Evolutionary conservation across 2,888 invertebrate genomes (phyloP).

Genomic region (Cosmorhoe ocellata): DNA sequence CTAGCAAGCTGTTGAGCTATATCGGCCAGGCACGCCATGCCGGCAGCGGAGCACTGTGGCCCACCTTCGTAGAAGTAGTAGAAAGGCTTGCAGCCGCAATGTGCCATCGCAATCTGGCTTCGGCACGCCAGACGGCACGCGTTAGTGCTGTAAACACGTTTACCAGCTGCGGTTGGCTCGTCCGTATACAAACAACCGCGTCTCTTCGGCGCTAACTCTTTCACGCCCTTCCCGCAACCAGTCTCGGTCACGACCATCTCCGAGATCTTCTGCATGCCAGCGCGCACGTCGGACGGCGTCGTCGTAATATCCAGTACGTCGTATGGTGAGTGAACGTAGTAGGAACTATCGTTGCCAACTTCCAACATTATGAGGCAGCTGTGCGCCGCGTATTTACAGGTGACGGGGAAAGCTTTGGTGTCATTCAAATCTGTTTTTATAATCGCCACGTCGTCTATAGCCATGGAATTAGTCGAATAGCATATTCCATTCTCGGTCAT

Average conservation of each 20-base stretch:
- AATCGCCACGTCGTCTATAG: slow-evolving; percentile 71
- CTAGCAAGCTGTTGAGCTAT: slow-evolving; percentile 46
- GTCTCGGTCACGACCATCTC: slow-evolving; percentile 73
- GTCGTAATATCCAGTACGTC: slow-evolving; percentile 77
- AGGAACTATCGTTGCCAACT: slow-evolving; percentile 27
- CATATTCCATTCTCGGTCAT: slow-evolving; percentile 87
- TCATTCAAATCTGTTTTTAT: slow-evolving; percentile 44
- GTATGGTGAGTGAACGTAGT: slow-evolving; percentile 80
- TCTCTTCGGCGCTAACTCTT: slow-evolving; percentile 65
- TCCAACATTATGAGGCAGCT: slow-evolving; percentile 63
- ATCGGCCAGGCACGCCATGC: slow-evolving; percentile 77
- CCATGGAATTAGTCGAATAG: slow-evolving; percentile 84
- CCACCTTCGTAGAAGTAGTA: slow-evolving; percentile 83
- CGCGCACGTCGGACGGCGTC: slow-evolving; percentile 50
- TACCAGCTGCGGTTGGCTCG: slow-evolving; percentile 3
- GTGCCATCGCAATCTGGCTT: slow-evolving; percentile 67
- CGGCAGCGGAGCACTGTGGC: slow-evolving; percentile 71
- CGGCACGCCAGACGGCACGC: slow-evolving; percentile 68
- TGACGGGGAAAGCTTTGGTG: slow-evolving; percentile 47
- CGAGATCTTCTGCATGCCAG: slow-evolving; percentile 60
- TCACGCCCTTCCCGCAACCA: slow-evolving; percentile 66
- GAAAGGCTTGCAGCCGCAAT: slow-evolving; percentile 84
- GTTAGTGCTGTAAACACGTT: slow-evolving; percentile 15
- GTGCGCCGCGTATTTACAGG: slow-evolving; percentile 57
- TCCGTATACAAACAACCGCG: slow-evolving; percentile 78